Percentiles rank a stretch among this genome's conserved stretches.
These are phyloP conservation scores for Panzeria rudis DNA, from an alignment of 2,888 invertebrate genomes.

Conservation along the genomic window DNA sequence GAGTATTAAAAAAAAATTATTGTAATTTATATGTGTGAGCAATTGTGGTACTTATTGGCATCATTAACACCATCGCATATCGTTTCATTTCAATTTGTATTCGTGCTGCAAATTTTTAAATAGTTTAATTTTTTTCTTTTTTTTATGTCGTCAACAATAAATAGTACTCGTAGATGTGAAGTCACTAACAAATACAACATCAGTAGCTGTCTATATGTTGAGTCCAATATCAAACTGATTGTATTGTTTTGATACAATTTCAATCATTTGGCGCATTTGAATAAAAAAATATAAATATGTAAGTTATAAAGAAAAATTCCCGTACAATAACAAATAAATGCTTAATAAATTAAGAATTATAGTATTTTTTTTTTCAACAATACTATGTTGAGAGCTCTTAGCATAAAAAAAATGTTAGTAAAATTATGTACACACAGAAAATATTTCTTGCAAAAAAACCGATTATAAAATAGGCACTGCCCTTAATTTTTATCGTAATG, in stretches of 20 bases:
- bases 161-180: neutral
- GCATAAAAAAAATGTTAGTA: neutral
- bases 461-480: no score
- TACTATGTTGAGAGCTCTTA: neutral
- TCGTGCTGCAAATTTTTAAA: constrained; percentile 65
- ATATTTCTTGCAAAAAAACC: neutral
- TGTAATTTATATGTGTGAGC: constrained; percentile 15
- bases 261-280: constrained; percentile 64
- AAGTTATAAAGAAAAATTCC: constrained; percentile 15
- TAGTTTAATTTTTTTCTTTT: constrained; percentile 20
- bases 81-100: constrained; percentile 53
- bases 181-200: constrained; percentile 7
- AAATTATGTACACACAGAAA: no score
- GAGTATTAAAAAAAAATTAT: constrained; percentile 16
- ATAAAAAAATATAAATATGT: constrained; percentile 15
- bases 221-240: constrained; percentile 58
- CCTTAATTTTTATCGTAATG: no score
- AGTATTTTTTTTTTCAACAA: neutral
- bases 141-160: constrained; percentile 35
- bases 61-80: constrained; percentile 58
- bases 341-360: constrained; percentile 37
- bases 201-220: neutral
- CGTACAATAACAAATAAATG: neutral
- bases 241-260: constrained; percentile 68
- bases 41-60: constrained; percentile 49